phyloP scores from a whole-genome alignment of 2,113 vertebrate species.

The Oriolus oriolus region DNA sequence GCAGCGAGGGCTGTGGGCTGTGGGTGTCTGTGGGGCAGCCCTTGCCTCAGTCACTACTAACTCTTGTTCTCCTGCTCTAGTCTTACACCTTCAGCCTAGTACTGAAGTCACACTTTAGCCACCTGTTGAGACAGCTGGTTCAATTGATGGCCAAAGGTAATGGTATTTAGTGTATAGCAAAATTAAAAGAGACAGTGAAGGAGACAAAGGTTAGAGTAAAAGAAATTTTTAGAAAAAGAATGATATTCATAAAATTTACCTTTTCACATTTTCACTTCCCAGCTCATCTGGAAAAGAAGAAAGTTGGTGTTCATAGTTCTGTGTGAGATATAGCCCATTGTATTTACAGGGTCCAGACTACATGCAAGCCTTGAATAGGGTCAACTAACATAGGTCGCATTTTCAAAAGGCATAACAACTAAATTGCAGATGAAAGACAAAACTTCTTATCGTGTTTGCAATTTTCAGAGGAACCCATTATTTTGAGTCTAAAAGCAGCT shows the following conservation, averaged over 20 bases:
- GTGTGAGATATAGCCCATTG: not conserved
- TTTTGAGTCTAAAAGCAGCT: not conserved
- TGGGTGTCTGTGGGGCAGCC: not conserved
- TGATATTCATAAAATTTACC: conserved; percentile 56
- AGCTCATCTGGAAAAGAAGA: conserved; percentile 71
- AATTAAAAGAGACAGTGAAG: not conserved
- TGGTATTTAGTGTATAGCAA: not conserved
- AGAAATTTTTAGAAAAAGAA: not conserved
- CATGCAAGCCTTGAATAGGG: not conserved
- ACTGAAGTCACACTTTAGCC: not conserved
- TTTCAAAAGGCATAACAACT: not conserved
- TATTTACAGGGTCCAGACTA: not conserved
- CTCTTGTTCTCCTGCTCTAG: not conserved
- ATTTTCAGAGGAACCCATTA: not conserved
- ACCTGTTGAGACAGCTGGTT: not conserved
- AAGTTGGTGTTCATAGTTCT: not conserved
- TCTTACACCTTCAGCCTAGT: not conserved
- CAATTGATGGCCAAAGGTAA: not conserved
- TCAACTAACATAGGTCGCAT: not conserved
- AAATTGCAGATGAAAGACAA: not conserved
- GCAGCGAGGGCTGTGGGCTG: fast-evolving
- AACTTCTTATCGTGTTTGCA: not conserved
- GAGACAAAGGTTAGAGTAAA: not conserved
- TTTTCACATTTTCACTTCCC: conserved; percentile 73
- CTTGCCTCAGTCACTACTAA: not conserved